Base-by-base conservation (phyloP, 2,888 invertebrate species). In the Cybosia mesomella region DNA sequence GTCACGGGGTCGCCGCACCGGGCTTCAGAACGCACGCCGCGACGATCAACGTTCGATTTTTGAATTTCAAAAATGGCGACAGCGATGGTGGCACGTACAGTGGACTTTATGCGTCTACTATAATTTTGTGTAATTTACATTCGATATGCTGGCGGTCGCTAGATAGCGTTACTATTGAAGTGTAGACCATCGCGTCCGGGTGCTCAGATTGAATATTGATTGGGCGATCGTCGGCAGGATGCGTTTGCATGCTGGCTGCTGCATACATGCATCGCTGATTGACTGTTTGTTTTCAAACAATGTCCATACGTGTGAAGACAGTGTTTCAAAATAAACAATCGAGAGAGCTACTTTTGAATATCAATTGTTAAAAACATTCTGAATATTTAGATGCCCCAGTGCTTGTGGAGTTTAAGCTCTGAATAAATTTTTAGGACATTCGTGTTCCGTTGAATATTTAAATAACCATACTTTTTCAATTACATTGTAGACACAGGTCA, bases 91-190 rank as follows among this genome's bases (percentile, higher is more conserved):
- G 81, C 86, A 87, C 85, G 87, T 84, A 82, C 82, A 84, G 89
- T 87, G 81, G 88, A 89, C 87, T 88, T 89, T 88, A 89, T 89
- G 87, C 88, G 87, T 86, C 87, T 89, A 85, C 88, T 88, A 89
- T 89, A 89, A 89, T 89, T 89, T 92, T 85, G 89, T 90, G 89
- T 92, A 92, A 92, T 94, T 93, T 93, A 93, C 93, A 94, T 94
- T 93, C 94, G 90, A 90, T 91, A 87, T 92, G 89, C 85, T 67
- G 75, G 86, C 91, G 90, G 91, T 87, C 84, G 82, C 82, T 91
- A 89, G 89, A 91, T 91, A 90, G 88, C 87, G 88, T 88, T 88
- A 85, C 91, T 90, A 92, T 92, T 91, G 92, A 92, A 89, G 92
- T 92, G 87, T 86, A 81, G 87, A 83, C 81, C 83, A 85, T 83